Evolutionary conservation across 2,797 vertebrate species (phyloP).

Genomic region (Monodelphis domestica): DNA sequence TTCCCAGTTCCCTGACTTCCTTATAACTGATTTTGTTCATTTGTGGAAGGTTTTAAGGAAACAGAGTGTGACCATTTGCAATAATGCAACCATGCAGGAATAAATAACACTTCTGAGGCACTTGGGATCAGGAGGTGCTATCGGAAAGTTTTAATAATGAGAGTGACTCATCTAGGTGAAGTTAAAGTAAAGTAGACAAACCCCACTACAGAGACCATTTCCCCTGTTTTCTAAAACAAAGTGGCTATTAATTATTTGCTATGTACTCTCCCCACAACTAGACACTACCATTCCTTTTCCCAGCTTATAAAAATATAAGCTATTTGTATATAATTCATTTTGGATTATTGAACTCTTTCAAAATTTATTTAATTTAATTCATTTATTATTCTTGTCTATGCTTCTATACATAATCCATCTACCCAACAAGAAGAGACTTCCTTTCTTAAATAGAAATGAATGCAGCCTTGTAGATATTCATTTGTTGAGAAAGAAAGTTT

Average conservation of each 20-base stretch:
- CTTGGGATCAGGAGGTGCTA: slow-evolving; percentile 17
- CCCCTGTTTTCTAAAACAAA: background rate
- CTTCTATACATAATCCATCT: background rate
- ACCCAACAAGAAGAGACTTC: background rate
- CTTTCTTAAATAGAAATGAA: background rate
- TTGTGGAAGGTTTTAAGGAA: slow-evolving; percentile 18
- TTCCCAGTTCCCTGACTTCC: slow-evolving; percentile 5
- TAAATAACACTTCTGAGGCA: slow-evolving; percentile 12
- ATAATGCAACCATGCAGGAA: background rate
- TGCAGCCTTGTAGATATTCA: background rate
- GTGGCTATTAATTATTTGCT: background rate
- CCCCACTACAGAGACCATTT: background rate
- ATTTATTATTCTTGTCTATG: background rate
- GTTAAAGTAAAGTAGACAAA: background rate
- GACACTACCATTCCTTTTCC: background rate
- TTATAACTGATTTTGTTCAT: slow-evolving; percentile 24
- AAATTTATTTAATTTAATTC: no score
- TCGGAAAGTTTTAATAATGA: slow-evolving; percentile 28
- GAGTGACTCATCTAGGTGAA: slow-evolving; percentile 37
- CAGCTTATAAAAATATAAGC: background rate
- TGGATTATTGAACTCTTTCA: background rate
- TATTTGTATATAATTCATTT: background rate
- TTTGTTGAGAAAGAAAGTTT: background rate
- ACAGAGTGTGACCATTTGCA: background rate
- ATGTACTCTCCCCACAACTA: background rate